Evolutionary conservation across 2,797 vertebrate species (phyloP).

Genomic region (Helarctos malayanus): DNA sequence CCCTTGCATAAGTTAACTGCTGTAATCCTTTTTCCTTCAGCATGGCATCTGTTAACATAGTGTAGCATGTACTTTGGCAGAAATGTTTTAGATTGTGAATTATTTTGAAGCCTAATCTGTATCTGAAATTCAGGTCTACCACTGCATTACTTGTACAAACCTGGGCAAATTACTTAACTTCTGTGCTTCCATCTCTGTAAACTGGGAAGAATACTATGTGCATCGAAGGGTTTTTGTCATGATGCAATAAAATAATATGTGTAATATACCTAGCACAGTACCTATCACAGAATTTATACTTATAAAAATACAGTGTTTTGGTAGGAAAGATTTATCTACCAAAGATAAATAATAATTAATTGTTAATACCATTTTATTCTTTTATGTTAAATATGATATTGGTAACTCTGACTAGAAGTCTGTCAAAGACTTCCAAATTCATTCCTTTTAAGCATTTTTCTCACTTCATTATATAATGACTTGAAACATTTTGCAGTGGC

Average conservation of each 20-base stretch:
- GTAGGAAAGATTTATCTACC: background rate
- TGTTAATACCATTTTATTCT: background rate
- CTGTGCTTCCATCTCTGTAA: background rate
- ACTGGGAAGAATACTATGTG: background rate
- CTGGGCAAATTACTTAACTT: background rate
- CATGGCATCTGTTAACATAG: background rate
- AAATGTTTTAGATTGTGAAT: background rate
- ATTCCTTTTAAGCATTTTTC: background rate
- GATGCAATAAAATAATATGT: slow-evolving; percentile 2
- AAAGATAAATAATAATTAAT: background rate
- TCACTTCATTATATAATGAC: background rate
- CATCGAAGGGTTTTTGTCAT: background rate
- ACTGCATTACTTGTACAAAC: background rate
- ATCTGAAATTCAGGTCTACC: background rate
- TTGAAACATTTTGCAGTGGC: background rate
- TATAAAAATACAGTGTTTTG: background rate
- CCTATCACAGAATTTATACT: background rate
- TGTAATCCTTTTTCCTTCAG: background rate
- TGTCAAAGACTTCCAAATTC: background rate
- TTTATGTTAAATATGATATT: background rate
- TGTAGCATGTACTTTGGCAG: background rate
- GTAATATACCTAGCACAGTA: background rate
- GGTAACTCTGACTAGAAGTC: background rate
- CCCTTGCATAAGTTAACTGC: background rate
- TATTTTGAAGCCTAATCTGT: background rate